A percentile compares a stretch with the other conserved stretches of the same genome.
Conservation (phyloP, 2,113 vertebrate species). For the Phrynosoma platyrhinos region DNA sequence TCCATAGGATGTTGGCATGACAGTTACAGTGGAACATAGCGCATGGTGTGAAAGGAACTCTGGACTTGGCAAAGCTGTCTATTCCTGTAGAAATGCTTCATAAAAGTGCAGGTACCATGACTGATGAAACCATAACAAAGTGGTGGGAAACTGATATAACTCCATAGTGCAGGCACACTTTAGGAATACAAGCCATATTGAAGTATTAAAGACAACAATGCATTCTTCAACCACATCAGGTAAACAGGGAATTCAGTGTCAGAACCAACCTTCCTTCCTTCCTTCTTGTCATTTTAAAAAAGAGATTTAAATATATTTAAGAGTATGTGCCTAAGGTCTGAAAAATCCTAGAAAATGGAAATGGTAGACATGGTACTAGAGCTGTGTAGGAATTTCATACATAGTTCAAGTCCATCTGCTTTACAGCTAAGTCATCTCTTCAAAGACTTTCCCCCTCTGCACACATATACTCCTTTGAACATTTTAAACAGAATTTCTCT, state of each 20-base stretch:
- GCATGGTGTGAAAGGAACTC: too few relatives aligned
- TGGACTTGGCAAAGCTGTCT: too few relatives aligned
- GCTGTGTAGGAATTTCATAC: slow-evolving; percentile 35
- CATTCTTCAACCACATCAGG: neutral
- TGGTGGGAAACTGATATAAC: too few relatives aligned
- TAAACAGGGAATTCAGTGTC: neutral
- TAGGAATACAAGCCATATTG: neutral
- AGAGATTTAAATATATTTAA: neutral
- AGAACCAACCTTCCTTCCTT: neutral
- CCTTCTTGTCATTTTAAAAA: too few relatives aligned
- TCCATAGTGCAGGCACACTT: too few relatives aligned
- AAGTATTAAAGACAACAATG: neutral
- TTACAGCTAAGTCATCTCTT: slow-evolving; percentile 8
- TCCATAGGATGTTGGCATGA: too few relatives aligned
- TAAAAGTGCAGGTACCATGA: too few relatives aligned
- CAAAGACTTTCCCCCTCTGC: slow-evolving; percentile 19
- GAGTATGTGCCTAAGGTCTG: too few relatives aligned
- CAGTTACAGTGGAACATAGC: too few relatives aligned
- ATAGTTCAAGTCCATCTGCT: neutral
- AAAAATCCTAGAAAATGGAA: neutral
- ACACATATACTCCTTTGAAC: slow-evolving; percentile 44
- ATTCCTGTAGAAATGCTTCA: too few relatives aligned
- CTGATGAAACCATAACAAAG: too few relatives aligned
- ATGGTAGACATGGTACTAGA: neutral
- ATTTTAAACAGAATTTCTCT: slow-evolving; percentile 57